Conservation (phyloP, 2,888 invertebrate genomes). For the Ecliptopera silaceata region DNA sequence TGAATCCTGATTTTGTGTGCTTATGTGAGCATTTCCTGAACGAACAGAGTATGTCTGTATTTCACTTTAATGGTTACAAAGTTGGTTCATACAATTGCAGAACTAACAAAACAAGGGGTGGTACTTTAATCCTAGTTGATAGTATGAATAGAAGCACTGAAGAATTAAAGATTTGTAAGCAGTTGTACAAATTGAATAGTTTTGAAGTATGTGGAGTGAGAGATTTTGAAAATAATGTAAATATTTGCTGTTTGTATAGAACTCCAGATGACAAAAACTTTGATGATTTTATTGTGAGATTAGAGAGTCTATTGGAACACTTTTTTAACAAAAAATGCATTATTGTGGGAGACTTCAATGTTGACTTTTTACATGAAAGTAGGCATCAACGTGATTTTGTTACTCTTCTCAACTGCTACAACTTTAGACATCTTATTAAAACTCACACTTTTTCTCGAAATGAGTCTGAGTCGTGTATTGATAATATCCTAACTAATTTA, state of each 20-base stretch:
- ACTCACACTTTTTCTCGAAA: not conserved
- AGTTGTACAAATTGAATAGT: not conserved
- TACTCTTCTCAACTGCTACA: not conserved
- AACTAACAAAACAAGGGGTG: not conserved
- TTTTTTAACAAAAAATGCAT: constrained; percentile 5
- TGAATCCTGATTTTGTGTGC: not conserved
- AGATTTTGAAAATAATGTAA: not conserved
- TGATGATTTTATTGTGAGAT: not conserved
- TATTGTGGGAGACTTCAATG: not conserved
- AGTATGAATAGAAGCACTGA: not conserved
- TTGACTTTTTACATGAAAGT: not conserved
- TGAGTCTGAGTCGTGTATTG: not conserved
- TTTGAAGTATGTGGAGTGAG: constrained; percentile 5
- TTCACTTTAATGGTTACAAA: not conserved
- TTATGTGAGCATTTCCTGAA: constrained; percentile 3
- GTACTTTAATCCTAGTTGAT: not conserved
- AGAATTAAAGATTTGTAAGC: not conserved
- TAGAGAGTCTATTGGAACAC: constrained; percentile 3
- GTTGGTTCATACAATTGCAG: not conserved
- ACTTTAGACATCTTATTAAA: not conserved
- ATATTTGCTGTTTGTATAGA: not conserved
- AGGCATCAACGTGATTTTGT: not conserved
- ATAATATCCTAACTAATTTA: not conserved
- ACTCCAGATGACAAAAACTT: too few species aligned
- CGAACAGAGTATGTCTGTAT: not conserved